phyloP scores from a whole-genome alignment of 2,113 vertebrate species.

The Anoura caudifer region DNA sequence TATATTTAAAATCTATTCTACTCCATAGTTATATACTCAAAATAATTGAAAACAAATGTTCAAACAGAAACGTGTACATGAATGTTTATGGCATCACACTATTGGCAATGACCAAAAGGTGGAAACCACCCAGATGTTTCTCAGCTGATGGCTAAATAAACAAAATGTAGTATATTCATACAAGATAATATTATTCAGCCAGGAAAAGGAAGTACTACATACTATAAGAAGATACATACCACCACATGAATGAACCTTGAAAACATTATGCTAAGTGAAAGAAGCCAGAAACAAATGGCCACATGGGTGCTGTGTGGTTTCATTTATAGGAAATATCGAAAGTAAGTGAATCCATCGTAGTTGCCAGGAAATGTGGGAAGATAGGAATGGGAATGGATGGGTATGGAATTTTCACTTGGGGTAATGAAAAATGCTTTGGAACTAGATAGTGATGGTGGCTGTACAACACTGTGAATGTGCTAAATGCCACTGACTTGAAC shows the following conservation, averaged over 20 bases:
- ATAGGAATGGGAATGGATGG: background rate
- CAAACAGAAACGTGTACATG: background rate
- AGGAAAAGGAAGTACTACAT: background rate
- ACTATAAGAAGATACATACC: background rate
- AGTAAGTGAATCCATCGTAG: background rate
- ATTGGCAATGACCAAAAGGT: background rate
- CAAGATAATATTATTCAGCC: background rate
- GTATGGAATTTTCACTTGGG: background rate
- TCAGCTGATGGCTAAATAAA: background rate
- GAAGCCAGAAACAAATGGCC: background rate
- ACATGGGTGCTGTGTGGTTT: rapidly evolving
- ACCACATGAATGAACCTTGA: background rate
- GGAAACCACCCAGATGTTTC: background rate
- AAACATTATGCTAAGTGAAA: background rate
- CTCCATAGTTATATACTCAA: background rate
- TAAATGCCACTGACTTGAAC: background rate
- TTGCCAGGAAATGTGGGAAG: background rate
- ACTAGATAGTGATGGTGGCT: background rate
- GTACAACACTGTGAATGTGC: background rate
- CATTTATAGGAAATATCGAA: background rate
- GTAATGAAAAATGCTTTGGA: background rate
- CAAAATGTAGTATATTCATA: background rate
- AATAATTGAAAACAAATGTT: background rate
- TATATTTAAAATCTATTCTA: background rate
- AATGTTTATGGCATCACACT: background rate